Evolutionary conservation across 2,888 invertebrate genomes (phyloP), one percentile per base, ranked within the genome.

Genomic region (Pristionchus japonicus): DNA sequence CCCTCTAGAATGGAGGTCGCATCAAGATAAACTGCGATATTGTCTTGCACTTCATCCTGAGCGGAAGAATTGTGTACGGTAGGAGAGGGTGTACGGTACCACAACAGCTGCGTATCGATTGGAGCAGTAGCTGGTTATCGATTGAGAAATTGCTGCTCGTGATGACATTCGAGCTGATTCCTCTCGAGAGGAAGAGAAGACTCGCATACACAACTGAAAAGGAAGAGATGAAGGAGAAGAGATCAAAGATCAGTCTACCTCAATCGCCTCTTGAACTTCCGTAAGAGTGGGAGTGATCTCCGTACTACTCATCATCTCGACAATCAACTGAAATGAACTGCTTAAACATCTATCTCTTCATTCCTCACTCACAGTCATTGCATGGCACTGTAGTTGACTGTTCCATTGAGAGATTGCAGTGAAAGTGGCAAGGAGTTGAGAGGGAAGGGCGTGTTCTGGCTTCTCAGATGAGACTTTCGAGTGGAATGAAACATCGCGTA

Each of bases 361-460:
- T n/a, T 23, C 37, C 9, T 31, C 37, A 3, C 43, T 17, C 37
- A 43, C 88, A n/a, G 93, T 93, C 31, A 93, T 85, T 43, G 92
- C 90, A 84, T 93, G 93, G 61, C 93, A 93, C 82, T 93, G 93
- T 11, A 92, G 67, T 82, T 92, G 91, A 67, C 89, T 90, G 88
- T 91, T 91, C 91, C 91, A 93, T 37, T 92, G 90, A 49, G 92
- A 92, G 40, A 93, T 91, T n/a, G 90, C 91, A 1, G 91, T 90
- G 88, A 93, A 89, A n/a, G 91, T 88, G 67, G 90, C 88, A 17
- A 92, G 88, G 52, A 92, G 70, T 89, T 92, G 98, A 3, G 97
- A 97, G 9, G 98, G 97, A 94, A 98, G 96, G 97, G 98, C 98
- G 80, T 97, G 95, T 0, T 97, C 97, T 95, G 98, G 40, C 52